phyloP scores from a whole-genome alignment of 2,797 vertebrate genomes.

The Arctocebus calabarensis region DNA sequence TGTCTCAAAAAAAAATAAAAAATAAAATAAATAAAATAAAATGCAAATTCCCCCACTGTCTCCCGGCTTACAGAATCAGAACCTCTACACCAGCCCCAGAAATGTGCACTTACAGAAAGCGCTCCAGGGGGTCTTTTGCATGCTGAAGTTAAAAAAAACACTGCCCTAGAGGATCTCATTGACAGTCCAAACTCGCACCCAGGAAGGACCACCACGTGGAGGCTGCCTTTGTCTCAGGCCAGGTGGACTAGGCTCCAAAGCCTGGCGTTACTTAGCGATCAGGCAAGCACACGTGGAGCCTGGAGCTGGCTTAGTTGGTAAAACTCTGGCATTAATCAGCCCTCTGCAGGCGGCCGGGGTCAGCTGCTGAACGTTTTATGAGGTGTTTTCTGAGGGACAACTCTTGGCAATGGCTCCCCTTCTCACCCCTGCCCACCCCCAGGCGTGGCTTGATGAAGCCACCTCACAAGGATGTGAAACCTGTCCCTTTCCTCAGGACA shows the following conservation, averaged over 20 bases:
- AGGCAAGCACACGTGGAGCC: background rate
- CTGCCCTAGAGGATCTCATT: background rate
- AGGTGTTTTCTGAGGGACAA: background rate
- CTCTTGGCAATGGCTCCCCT: background rate
- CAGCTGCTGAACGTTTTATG: background rate
- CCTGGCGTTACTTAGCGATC: background rate
- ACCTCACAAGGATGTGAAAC: background rate
- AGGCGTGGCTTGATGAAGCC: background rate
- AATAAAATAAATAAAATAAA: too few species aligned
- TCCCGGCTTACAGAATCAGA: background rate
- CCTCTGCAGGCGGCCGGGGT: background rate
- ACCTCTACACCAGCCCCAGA: background rate
- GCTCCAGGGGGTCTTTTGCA: background rate
- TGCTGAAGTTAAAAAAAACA: background rate
- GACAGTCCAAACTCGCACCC: background rate
- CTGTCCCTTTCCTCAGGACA: background rate
- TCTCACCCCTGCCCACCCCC: background rate
- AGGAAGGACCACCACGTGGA: background rate
- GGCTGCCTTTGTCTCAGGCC: background rate
- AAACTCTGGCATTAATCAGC: background rate
- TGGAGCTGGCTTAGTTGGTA: background rate
- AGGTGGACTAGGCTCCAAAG: background rate
- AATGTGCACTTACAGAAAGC: background rate
- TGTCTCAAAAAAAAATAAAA: too few species aligned
- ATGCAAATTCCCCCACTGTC: background rate